These are phyloP conservation scores for Stegodyphus mimosarum DNA, from an alignment of 1,140 invertebrate genomes.

Conservation along the genomic window DNA sequence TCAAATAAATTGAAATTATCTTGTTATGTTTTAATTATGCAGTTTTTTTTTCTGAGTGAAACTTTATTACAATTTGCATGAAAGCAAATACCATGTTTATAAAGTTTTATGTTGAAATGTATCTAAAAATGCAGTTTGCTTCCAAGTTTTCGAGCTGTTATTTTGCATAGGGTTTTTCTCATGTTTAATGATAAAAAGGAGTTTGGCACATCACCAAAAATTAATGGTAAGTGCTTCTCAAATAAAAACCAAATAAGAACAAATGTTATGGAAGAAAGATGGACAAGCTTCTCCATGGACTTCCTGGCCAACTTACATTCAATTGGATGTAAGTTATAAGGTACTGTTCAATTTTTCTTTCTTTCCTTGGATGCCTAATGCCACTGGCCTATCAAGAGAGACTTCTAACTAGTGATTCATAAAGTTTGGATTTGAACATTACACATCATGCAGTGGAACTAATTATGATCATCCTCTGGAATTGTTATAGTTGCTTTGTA, in stretches of 20 bases:
- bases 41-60: slow-evolving; percentile 4
- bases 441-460: too few species aligned
- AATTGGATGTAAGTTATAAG: slow-evolving; percentile 51
- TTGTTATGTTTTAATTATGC: slow-evolving; percentile 45
- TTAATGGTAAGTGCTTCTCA: background rate
- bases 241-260: background rate
- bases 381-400: background rate
- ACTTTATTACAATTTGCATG: too few species aligned
- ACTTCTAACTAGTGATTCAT: too few species aligned
- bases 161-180: background rate
- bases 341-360: slow-evolving; percentile 34
- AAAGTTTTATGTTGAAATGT: background rate
- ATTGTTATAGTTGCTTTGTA: too few species aligned
- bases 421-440: too few species aligned
- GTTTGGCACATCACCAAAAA: background rate
- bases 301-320: slow-evolving; percentile 31
- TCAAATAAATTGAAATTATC: slow-evolving; percentile 31
- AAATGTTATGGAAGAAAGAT: background rate
- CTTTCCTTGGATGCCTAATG: slow-evolving; percentile 21
- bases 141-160: background rate
- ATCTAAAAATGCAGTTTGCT: background rate
- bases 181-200: background rate
- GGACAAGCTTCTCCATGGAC: background rate
- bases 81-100: background rate
- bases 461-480: too few species aligned